Base-by-base conservation (phyloP, 2,113 vertebrate species). In the Athene noctua region DNA sequence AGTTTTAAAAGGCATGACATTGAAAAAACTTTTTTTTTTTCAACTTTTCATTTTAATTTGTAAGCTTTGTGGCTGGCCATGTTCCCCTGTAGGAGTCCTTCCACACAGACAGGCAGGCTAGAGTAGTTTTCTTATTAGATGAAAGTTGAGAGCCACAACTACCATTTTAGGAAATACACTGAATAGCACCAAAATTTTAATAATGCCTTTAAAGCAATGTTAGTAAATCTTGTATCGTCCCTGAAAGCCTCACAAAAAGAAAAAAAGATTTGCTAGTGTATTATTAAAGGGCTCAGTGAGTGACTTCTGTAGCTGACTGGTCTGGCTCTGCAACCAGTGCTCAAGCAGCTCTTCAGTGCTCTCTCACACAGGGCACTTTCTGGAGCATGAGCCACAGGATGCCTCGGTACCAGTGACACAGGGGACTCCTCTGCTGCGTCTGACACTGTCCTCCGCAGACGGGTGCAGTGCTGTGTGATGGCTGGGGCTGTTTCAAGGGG, bases 381-480 rank as follows among this genome's bases (percentile, higher is more conserved):
- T 59, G 44, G 55, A 42, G 40, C n/a, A 30, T 0, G 5, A 38
- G 40, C 55, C 16, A 30, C 2, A 10, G 38, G 58, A 40, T 21
- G 10, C 13, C 34, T 32, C 26, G 22, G 55, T 6, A n/a, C n/a
- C 14, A 16, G 46, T 26, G 52, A 54, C 3, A 11, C 0, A 1
- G 34, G 29, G 32, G 18, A 51, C 67, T 23, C 29, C 34, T 30
- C 26, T 0, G 5, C 32, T 42, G 14, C 4, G 1, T 18, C 44
- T 40, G 52, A 34, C 52, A 15, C 36, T 12, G 7, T 26, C 57
- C 26, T 42, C n/a, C 9, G 12, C 23, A 20, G 52, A 6, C 2
- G 57, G 32, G 18, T 51, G 34, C 59, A 29, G 25, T 0, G 4
- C 44, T 58, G 36, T 2, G 4, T 1, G 1, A 27, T 34, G 36